A percentile compares a stretch with the other conserved stretches of the same genome.
Evolutionary conservation across 2,113 vertebrate genomes (phyloP).

Genomic region (Barnardius zonarius): DNA sequence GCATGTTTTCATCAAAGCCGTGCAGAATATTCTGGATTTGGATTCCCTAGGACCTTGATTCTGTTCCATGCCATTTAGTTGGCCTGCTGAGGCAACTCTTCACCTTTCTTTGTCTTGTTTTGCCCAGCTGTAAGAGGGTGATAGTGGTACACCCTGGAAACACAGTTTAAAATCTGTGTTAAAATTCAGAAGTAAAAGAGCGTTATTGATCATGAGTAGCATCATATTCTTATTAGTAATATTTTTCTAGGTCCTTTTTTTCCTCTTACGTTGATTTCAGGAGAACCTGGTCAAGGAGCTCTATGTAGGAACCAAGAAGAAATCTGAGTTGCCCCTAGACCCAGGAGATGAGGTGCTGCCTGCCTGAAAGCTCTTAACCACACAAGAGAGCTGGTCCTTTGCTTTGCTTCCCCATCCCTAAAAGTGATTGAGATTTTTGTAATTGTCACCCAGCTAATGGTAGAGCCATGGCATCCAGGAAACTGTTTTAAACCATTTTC

Average conservation of each 20-base stretch:
- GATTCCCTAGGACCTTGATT: background rate
- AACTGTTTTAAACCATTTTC: background rate
- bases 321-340: background rate
- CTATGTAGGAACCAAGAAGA: background rate
- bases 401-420: background rate
- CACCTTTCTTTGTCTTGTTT: background rate
- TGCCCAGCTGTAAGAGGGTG: background rate
- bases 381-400: background rate
- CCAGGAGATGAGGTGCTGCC: background rate
- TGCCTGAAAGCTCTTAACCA: background rate
- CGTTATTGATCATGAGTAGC: background rate
- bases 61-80: background rate
- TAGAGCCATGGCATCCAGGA: background rate
- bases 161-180: background rate
- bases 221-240: background rate
- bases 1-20: background rate
- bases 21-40: background rate
- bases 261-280: background rate
- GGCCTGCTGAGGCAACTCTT: background rate
- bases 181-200: background rate
- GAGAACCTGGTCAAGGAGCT: background rate
- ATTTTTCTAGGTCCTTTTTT: background rate
- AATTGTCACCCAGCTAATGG: background rate
- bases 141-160: background rate
- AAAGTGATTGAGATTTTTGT: background rate